Conservation (phyloP, 2,113 vertebrate genomes). For the Poeciliopsis retropinna region DNA sequence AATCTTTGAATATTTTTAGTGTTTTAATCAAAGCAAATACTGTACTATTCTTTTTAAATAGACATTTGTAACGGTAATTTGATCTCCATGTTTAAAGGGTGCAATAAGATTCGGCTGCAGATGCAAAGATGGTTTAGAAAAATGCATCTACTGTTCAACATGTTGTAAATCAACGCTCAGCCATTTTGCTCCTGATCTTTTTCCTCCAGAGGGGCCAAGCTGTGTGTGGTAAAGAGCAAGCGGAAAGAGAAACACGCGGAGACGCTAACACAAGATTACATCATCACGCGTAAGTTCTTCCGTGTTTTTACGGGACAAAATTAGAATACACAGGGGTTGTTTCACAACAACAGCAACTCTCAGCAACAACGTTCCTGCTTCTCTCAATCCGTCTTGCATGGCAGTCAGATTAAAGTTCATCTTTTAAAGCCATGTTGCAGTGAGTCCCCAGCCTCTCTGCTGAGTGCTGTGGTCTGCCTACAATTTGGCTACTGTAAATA, state of each 20-base stretch:
- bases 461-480: not conserved
- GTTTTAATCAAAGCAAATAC: too few species aligned
- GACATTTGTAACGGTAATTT: not conserved
- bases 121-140: not conserved
- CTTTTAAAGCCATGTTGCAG: not conserved
- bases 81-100: not conserved
- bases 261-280: conserved; percentile 95
- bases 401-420: not conserved
- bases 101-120: too few species aligned
- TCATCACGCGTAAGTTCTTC: conserved; percentile 93
- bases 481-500: not conserved
- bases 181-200: not conserved
- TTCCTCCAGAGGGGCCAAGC: conserved; percentile 89
- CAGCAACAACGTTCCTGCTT: not conserved
- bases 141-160: not conserved
- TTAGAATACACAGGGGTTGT: not conserved
- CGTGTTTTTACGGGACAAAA: not conserved
- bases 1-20: too few species aligned
- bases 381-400: not conserved
- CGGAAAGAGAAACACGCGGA: conserved; percentile 91
- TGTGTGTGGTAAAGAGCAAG: conserved; percentile 96
- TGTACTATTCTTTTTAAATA: not conserved
- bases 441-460: not conserved
- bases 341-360: not conserved
- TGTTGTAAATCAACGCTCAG: not conserved